These are phyloP conservation scores for Camelus dromedarius DNA, from an alignment of 2,113 vertebrate genomes.

Conservation along the genomic window DNA sequence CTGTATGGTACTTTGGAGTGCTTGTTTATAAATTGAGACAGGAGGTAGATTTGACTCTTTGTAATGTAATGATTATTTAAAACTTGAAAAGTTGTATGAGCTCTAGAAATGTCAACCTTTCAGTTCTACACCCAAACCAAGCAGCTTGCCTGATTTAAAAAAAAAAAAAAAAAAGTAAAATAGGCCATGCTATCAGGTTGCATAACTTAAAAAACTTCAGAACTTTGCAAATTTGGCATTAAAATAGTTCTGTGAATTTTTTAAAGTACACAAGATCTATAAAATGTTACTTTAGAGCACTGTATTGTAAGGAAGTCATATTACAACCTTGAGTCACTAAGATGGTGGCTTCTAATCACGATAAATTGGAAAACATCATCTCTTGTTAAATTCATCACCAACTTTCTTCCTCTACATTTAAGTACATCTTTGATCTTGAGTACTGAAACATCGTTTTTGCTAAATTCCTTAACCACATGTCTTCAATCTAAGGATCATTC, in stretches of 20 bases:
- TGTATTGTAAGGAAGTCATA: not conserved
- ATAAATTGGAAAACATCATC: not conserved
- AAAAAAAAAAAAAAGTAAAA: not conserved
- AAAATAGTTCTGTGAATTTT: not conserved
- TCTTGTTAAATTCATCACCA: not conserved
- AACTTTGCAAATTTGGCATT: constrained; percentile 22
- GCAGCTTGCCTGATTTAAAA: not conserved
- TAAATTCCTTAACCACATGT: not conserved
- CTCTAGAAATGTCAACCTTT: not conserved
- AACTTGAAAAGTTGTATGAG: not conserved
- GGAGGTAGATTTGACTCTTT: not conserved
- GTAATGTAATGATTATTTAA: not conserved
- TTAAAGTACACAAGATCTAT: not conserved
- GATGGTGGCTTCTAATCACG: not conserved
- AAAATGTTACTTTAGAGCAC: not conserved
- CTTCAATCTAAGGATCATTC: not conserved
- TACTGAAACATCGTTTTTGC: not conserved
- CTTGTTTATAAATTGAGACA: constrained; percentile 28
- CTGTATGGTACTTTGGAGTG: not conserved
- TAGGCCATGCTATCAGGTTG: not conserved
- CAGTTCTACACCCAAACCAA: not conserved
- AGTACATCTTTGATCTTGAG: not conserved
- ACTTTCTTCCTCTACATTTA: not conserved
- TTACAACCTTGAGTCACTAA: not conserved
- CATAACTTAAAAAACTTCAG: not conserved